A percentile compares a stretch with the other conserved stretches of the same genome.
Evolutionary conservation across 2,888 invertebrate genomes (phyloP).

Genomic region (Balanococcus diminutus): DNA sequence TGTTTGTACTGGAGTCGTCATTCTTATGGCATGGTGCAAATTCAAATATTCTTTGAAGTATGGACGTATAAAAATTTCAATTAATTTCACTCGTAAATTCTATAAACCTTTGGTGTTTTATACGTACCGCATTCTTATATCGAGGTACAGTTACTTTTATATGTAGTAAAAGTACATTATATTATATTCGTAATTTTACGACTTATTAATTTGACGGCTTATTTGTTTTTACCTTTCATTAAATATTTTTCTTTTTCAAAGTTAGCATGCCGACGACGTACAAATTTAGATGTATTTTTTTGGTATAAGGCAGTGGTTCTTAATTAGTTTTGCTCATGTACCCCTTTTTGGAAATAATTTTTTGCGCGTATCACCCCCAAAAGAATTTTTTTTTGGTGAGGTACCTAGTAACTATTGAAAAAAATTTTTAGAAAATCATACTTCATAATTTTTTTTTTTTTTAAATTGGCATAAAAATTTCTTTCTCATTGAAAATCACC

Average conservation of each 20-base stretch:
- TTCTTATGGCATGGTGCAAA: background rate
- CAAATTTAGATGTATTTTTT: background rate
- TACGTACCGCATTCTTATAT: background rate
- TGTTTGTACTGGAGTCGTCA: background rate
- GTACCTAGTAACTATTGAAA: too few species aligned
- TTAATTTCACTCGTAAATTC: slow-evolving; percentile 13
- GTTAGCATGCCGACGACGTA: background rate
- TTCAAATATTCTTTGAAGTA: background rate
- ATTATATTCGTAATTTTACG: slow-evolving; percentile 24
- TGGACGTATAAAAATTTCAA: background rate
- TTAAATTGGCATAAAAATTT: too few species aligned
- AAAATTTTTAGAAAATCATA: too few species aligned
- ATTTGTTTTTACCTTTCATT: slow-evolving; percentile 37
- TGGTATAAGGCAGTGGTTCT: background rate
- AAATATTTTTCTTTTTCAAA: slow-evolving; percentile 3
- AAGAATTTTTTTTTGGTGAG: too few species aligned
- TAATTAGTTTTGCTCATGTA: background rate
- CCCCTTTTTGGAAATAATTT: background rate
- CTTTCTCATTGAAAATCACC: too few species aligned
- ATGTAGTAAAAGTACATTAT: slow-evolving; percentile 1
- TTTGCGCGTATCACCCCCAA: too few species aligned
- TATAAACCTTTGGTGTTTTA: background rate
- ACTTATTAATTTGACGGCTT: slow-evolving; percentile 26
- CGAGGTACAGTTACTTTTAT: background rate
- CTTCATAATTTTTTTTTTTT: too few species aligned